Percentiles rank a stretch among this genome's conserved stretches.
These are phyloP conservation scores for Puffinus mauretanicus DNA, from an alignment of 2,113 vertebrate genomes.

Conservation along the genomic window DNA sequence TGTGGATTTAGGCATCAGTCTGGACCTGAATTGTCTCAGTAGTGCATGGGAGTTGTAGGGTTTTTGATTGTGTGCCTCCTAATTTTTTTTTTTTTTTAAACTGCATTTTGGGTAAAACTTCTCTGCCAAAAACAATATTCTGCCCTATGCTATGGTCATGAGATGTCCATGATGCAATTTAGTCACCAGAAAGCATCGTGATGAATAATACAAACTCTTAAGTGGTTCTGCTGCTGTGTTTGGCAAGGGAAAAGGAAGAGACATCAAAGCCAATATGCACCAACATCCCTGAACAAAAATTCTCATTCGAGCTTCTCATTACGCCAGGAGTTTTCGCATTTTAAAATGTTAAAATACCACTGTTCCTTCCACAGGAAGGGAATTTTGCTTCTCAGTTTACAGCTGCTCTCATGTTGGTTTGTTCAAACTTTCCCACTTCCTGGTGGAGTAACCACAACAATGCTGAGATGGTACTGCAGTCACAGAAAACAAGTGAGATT, in stretches of 20 bases:
- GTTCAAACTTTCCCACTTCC: background rate
- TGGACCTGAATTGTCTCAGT: background rate
- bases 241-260: background rate
- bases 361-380: background rate
- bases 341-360: background rate
- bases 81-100: background rate
- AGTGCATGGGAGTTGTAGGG: background rate
- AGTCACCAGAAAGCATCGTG: background rate
- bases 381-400: background rate
- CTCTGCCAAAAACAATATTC: background rate
- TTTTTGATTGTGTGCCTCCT: background rate
- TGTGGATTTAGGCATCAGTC: background rate
- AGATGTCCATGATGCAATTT: background rate
- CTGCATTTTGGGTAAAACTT: background rate
- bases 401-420: background rate
- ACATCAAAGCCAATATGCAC: background rate
- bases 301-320: background rate
- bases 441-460: background rate
- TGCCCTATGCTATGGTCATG: background rate
- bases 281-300: background rate
- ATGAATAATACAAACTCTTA: background rate
- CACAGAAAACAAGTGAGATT: accelerated
- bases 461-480: background rate
- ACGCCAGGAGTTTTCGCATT: background rate
- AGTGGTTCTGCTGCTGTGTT: background rate